Evolutionary conservation across 2,113 vertebrate genomes (phyloP), one percentile per base, ranked within the genome.

Genomic region (Nyctereutes procyonoides): DNA sequence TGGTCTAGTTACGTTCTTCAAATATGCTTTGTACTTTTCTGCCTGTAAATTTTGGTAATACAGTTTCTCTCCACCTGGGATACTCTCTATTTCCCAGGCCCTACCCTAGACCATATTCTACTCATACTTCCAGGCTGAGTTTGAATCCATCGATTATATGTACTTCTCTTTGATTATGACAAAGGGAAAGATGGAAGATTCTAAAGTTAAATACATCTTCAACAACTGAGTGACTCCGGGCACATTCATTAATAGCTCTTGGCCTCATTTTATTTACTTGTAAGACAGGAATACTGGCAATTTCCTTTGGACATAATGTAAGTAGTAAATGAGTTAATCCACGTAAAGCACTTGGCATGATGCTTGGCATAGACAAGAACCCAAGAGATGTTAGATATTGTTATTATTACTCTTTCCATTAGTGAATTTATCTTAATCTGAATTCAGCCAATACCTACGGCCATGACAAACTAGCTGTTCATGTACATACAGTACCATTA

Each of bases 201-300:
- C 67, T 95, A 96, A 74, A 86, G 62, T 86, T 67, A 95, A 73
- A 56, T 32, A 93, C 19, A 80, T 79, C 35, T 96, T 55, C 77
- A 97, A 58, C 67, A 24, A 16, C 19, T 88, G 38, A 97, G 30
- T 74, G 74, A 86, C 81, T 85, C 24, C 58, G 38, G 71, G 43
- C 56, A 96, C 22, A 92, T 85, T 85, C 14, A 19, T 97, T 86
- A 88, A 90, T 35, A 80, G 32, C 63, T 85, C 76, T 94, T 96
- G 95, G 84, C 67, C 77, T 96, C 79, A 30, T 53, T 97, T 97
- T 97, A 85, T 84, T 94, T 69, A 87, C 73, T 84, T 86, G 35
- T 95, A 95, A 92, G 13, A 92, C 38, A 38, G 38, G 35, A 26
- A 96, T 93, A 93, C 93, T 13, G 76, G 83, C 38, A 90, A 88